These are phyloP conservation scores for Frankliniella intonsa DNA, from an alignment of 2,888 invertebrate genomes.

Conservation along the genomic window DNA sequence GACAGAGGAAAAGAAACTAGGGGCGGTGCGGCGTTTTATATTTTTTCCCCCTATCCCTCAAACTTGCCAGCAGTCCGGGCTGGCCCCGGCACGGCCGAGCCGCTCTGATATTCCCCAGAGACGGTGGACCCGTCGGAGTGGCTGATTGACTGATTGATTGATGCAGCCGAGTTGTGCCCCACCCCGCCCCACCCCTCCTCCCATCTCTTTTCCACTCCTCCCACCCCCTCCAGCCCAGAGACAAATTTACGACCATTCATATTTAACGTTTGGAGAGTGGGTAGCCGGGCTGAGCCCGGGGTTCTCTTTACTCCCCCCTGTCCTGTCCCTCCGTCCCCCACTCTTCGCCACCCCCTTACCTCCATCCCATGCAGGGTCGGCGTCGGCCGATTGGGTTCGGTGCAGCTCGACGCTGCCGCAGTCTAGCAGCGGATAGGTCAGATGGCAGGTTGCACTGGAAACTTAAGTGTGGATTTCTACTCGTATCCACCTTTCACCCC, in stretches of 20 bases:
- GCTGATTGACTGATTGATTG: slow-evolving; percentile 6
- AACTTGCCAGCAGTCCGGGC: too few relatives aligned
- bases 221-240: neutral
- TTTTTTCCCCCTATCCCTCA: neutral
- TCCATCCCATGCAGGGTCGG: too few relatives aligned
- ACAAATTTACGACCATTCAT: slow-evolving; percentile 10
- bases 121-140: slow-evolving; percentile 10
- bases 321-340: too few relatives aligned
- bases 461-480: too few relatives aligned
- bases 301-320: too few relatives aligned
- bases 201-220: neutral
- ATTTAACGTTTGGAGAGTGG: slow-evolving; percentile 1
- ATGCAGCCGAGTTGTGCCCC: neutral
- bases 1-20: neutral
- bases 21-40: neutral
- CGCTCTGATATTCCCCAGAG: neutral
- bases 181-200: neutral
- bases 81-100: too few relatives aligned
- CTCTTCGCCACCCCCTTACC: too few relatives aligned
- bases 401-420: too few relatives aligned
- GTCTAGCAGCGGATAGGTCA: too few relatives aligned
- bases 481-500: too few relatives aligned
- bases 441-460: too few relatives aligned
- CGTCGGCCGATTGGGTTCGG: too few relatives aligned
- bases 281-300: neutral